Evolutionary conservation across 2,888 invertebrate genomes (phyloP), one percentile per base, ranked within the genome.

Genomic region (Pseudococcus jackbeardsleyi): DNA sequence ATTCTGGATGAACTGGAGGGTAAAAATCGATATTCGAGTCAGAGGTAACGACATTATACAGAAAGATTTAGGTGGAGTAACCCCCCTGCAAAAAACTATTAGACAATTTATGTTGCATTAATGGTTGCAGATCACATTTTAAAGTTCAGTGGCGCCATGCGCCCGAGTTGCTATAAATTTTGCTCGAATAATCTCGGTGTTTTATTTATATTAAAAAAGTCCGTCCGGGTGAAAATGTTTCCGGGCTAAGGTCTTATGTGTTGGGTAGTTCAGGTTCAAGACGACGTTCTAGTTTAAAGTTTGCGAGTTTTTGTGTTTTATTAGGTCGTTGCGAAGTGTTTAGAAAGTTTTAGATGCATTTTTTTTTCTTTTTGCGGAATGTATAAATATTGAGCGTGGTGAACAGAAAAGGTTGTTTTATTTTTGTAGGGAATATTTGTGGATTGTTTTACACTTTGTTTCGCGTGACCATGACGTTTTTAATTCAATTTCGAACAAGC

Each of bases 81-180:
- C 59, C 59, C 59, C 59, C 59, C 59, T 59, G 1, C 59, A 59
- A 59, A 59, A 59, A n/a, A 59, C 59, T 59, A 59, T 59, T 59
- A 59, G 59, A 59, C 59, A 59, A 59, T 59, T 59, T 59, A 59
- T 59, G 59, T 59, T 59, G 59, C 59, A 59, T 59, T 59, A 59
- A 59, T 19, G 19, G 59, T 59, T 59, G 59, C 59, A 59, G 59
- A 59, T 59, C 59, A 19, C 19, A 59, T 59, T 59, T n/a, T 19
- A 59, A 59, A 59, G 59, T 59, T 59, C 19, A 59, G 9, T 19
- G 59, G 59, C 59, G 59, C 59, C 59, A 59, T 59, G 19, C 19
- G 19, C 59, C 59, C 59, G 9, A 59, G 59, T 5, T 59, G n/a
- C 59, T 8, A 59, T 59, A 59, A 59, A 59, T 59, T 59, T 19